These are phyloP conservation scores for Hirtodrosophila trivittata DNA, from an alignment of 2,888 invertebrate genomes.

Conservation along the genomic window DNA sequence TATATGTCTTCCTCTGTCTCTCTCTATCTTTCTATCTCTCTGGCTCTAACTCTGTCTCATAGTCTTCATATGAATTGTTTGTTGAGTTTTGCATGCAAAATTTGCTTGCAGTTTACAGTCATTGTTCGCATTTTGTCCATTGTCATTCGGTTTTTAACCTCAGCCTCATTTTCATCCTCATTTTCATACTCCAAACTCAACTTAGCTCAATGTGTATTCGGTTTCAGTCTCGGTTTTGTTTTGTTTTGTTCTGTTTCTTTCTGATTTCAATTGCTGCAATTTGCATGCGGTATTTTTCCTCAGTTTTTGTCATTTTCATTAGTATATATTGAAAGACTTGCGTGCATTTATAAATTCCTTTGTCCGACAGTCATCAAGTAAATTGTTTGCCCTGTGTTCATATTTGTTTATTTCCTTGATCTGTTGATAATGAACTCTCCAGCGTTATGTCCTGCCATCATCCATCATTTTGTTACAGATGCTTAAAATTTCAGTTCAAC, in stretches of 20 bases:
- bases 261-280: conserved; percentile 56
- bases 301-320: conserved; percentile 9
- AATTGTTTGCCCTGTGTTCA: conserved; percentile 43
- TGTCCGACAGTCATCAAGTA: conserved; percentile 45
- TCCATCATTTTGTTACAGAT: neutral
- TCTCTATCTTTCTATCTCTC: neutral
- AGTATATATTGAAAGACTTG: conserved; percentile 11
- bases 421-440: conserved; percentile 45
- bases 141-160: conserved; percentile 38
- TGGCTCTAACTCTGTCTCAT: neutral
- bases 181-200: conserved; percentile 1
- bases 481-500: too few species aligned
- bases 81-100: conserved; percentile 71
- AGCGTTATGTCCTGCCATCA: conserved; percentile 32
- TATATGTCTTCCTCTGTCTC: neutral
- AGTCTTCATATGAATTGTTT: conserved; percentile 39
- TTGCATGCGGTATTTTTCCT: conserved; percentile 47
- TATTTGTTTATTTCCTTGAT: conserved; percentile 33
- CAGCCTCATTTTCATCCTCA: conserved; percentile 1
- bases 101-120: conserved; percentile 63
- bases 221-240: conserved; percentile 4
- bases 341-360: conserved; percentile 35
- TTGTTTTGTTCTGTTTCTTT: conserved; percentile 19
- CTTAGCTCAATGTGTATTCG: conserved; percentile 5
- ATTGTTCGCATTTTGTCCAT: conserved; percentile 55